Percentiles rank a stretch among this genome's conserved stretches.
Evolutionary conservation across 2,797 vertebrate species (phyloP).

Genomic region (Enteromius paludinosus): DNA sequence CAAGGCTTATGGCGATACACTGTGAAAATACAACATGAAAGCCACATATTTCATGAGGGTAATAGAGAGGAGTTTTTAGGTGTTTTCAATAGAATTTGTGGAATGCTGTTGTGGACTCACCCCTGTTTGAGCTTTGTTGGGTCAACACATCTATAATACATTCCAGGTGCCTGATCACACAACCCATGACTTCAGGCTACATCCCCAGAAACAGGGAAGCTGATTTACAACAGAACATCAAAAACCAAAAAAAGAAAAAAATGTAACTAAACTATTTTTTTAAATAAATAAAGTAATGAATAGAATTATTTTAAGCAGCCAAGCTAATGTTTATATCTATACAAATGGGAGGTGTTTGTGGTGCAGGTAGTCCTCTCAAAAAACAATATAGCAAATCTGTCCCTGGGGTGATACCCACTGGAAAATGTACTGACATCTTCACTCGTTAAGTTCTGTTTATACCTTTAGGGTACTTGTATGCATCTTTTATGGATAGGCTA

Average conservation of each 20-base stretch:
- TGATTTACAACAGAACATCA: background rate
- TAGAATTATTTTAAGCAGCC: too few species aligned
- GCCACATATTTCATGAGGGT: background rate
- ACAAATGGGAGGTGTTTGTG: background rate
- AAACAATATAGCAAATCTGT: background rate
- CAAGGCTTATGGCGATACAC: background rate
- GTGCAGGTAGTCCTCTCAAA: background rate
- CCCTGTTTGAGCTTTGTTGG: slow-evolving; percentile 49
- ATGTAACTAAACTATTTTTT: background rate
- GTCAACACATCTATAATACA: slow-evolving; percentile 62
- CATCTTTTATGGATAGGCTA: background rate
- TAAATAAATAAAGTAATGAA: background rate
- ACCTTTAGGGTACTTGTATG: background rate
- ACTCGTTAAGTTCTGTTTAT: background rate
- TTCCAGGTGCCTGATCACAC: slow-evolving; percentile 62
- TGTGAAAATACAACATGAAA: background rate
- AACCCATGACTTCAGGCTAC: slow-evolving; percentile 50
- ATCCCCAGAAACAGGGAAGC: slow-evolving; percentile 55
- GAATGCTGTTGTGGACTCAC: slow-evolving; percentile 65
- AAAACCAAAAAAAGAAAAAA: too few species aligned
- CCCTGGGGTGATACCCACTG: background rate
- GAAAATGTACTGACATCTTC: background rate
- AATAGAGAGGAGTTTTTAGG: background rate
- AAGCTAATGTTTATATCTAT: background rate
- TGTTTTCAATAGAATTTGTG: slow-evolving; percentile 67